Base-by-base conservation (phyloP, 2,113 vertebrate genomes). In the Grammomys dolichurus region DNA sequence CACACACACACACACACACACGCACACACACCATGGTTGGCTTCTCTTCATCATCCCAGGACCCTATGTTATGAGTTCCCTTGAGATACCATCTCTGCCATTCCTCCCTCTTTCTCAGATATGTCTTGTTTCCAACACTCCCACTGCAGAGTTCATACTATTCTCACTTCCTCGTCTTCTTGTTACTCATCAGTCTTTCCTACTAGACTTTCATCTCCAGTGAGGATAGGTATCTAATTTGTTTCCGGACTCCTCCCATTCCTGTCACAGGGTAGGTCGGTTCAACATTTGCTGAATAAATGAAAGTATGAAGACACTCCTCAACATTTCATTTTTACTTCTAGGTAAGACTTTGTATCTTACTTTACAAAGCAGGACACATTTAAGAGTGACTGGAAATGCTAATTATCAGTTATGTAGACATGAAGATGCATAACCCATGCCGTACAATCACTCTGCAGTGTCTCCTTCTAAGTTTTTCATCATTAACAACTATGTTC, bases 351-450 rank as follows among this genome's bases (percentile, higher is more conserved):
- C 14, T 65, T 22, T 65, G n/a, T n/a, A 76, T 28, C 48, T 95
- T 80, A 76, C 40, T 16, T 12, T 65, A 63, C 73, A 96, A 93
- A 92, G 19, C 36, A 84, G 46, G 54, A 85, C 54, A 90, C 17
- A 76, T 92, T 77, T 90, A n/a, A 87, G 43, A 58, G 9, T 87
- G 43, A 92, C 75, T 22, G 12, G 46, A 63, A 75, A 80, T 63
- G 36, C 14, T 73, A 67, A 94, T 80, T 60, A 87, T 82, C 81
- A 75, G 56, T 58, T 87, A 77, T 13, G 22, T 78, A 69, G 36
- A 69, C 17, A 84, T 72, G 82, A 93, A 93, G 5, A 73, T 48
- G 9, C 20, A 93, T 51, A 77, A 67, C 17, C 33, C 36, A 87
- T 43, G 56, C 81, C 28, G 78, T 17, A 12, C 9, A 10, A 40